Evolutionary conservation across 2,113 vertebrate species (phyloP).

Genomic region (Elanoides forficatus): DNA sequence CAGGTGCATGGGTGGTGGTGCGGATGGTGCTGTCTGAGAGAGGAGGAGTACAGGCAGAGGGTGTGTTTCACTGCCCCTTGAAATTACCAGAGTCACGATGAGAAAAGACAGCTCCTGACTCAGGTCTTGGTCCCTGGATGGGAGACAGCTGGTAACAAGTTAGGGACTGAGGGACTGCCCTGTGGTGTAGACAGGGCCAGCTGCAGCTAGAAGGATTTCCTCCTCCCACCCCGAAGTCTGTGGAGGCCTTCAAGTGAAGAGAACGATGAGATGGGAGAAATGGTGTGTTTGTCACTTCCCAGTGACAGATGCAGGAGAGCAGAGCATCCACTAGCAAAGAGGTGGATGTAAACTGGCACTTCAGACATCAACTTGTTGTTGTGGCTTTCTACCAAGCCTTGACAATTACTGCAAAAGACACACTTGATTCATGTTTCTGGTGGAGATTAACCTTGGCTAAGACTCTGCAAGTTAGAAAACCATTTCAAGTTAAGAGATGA

Average conservation of each 20-base stretch:
- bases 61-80: background rate
- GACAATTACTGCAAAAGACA: background rate
- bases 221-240: background rate
- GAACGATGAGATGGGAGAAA: background rate
- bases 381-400: background rate
- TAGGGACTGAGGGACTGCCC: background rate
- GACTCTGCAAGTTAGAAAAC: background rate
- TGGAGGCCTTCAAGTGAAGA: background rate
- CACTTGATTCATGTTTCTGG: background rate
- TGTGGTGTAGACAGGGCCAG: background rate
- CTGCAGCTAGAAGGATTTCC: background rate
- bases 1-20: background rate
- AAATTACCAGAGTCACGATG: background rate
- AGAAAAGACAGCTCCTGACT: background rate
- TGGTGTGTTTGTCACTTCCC: background rate
- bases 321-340: background rate
- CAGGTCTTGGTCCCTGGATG: background rate
- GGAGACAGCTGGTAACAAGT: background rate
- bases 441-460: background rate
- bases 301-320: rapidly evolving
- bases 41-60: background rate
- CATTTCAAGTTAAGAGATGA: background rate
- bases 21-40: background rate
- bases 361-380: background rate
- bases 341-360: background rate